Evolutionary conservation across 2,888 invertebrate genomes (phyloP), one percentile per base, ranked within the genome.

Genomic region (Linnaemya vulpina): DNA sequence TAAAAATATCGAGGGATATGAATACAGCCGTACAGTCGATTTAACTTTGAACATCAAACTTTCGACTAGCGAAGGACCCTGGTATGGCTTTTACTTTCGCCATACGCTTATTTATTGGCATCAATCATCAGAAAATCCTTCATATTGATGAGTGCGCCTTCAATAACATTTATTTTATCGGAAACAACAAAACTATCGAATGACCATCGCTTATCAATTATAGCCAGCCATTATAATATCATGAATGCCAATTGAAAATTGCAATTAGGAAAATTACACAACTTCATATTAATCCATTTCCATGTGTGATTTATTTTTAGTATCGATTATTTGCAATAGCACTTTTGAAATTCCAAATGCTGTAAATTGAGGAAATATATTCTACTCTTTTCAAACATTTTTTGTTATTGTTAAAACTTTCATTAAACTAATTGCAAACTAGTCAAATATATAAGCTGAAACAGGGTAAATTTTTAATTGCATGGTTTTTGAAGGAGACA

Each of bases 211-310:
- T 70, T 2, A 53, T 40, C 25, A 49, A 51, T 68, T 60, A 60
- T 51, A 5, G 40, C 11, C 11, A 60, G 49, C 11, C 60, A 17
- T 77, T 25, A 46, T 58, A 68, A 77, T 60, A 58, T 25, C 8
- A 38, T 46, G n/a, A 76, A 76, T 76, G 20, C 10, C 43, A 30
- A 53, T 53, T 58, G 38, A 70, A 70, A 78, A 78, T 51, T 8
- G 15, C 60, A 70, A 70, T 60, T 78, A 53, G 51, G 62, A 20
- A 60, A 70, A 70, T 78, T 60, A 40, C 60, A 30, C 51, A 70
- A 58, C 15, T 38, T 38, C 46, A 77, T 58, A 43, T 70, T 40
- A 62, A 68, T 25, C 25, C 15, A 1, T 49, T 78, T 53, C 60
- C 15, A 38, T 43, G 22, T 67, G 9, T 17, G 67, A 58, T 76